Conservation (phyloP, 2,113 vertebrate species). For the Psophia crepitans region DNA sequence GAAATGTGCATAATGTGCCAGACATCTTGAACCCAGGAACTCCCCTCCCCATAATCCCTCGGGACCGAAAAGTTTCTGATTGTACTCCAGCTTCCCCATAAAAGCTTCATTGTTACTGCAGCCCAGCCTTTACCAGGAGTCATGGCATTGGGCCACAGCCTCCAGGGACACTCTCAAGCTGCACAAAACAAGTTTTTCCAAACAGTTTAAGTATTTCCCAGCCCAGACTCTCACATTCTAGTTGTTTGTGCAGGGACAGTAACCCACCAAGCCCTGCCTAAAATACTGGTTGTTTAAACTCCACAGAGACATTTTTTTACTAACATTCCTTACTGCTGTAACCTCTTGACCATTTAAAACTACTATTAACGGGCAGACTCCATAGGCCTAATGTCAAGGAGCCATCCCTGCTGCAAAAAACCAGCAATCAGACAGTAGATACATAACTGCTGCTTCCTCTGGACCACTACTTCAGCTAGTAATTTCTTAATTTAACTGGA, state of each 20-base stretch:
- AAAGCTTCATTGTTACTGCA: conserved; percentile 67
- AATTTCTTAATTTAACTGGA: neutral
- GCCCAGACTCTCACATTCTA: conserved; percentile 62
- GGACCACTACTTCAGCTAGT: neutral
- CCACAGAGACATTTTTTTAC: conserved; percentile 53
- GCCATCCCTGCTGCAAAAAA: neutral
- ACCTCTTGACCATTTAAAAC: conserved; percentile 50
- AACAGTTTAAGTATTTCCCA: conserved; percentile 67
- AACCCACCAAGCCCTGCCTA: conserved; percentile 59
- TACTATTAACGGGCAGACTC: conserved; percentile 41
- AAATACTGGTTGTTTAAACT: conserved; percentile 59
- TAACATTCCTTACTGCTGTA: conserved; percentile 34
- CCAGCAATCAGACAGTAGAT: neutral
- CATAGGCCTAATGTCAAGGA: conserved; percentile 19
- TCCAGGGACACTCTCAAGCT: conserved; percentile 65
- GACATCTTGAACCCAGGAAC: conserved; percentile 71
- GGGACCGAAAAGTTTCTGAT: conserved; percentile 52
- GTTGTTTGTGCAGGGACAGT: conserved; percentile 67
- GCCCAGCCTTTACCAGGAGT: conserved; percentile 65
- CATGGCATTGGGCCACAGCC: conserved; percentile 63
- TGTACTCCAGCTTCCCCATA: conserved; percentile 67
- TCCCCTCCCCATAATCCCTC: conserved; percentile 65
- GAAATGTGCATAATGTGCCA: conserved; percentile 61
- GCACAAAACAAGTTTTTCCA: conserved; percentile 67
- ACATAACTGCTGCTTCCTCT: neutral